Conservation (phyloP, 2,888 invertebrate species). For the Xestia rhomboidea region DNA sequence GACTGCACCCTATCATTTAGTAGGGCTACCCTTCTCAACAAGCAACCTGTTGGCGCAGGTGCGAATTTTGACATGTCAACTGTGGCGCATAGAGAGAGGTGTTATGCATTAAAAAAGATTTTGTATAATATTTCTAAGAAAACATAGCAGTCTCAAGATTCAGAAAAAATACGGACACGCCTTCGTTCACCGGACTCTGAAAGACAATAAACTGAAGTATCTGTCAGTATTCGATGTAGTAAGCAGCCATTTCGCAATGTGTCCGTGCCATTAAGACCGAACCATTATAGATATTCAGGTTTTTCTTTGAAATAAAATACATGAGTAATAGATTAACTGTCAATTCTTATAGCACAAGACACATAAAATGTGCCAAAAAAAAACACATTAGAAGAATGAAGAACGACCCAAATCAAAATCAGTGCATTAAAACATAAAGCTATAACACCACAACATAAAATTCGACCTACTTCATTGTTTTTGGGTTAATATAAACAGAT, state of each 20-base stretch:
- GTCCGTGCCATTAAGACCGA: not conserved
- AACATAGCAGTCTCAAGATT: not conserved
- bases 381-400: conserved; percentile 22
- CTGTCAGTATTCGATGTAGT: not conserved
- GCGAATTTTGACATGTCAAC: conserved; percentile 35
- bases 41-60: conserved; percentile 37
- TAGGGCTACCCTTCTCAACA: conserved; percentile 41
- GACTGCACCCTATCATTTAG: conserved; percentile 13
- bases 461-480: conserved; percentile 60
- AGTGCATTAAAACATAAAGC: conserved; percentile 44
- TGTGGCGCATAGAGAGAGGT: conserved; percentile 1
- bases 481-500: conserved; percentile 57
- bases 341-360: conserved; percentile 7
- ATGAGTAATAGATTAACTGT: conserved; percentile 4
- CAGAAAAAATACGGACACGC: not conserved
- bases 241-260: not conserved
- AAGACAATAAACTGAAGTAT: not conserved
- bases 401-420: conserved; percentile 41
- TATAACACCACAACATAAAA: conserved; percentile 44
- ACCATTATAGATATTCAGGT: not conserved
- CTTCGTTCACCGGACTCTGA: not conserved
- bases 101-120: too few species aligned
- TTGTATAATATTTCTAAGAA: not conserved
- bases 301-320: not conserved
- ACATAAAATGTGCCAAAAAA: conserved; percentile 18